These are phyloP conservation scores for Lophochroa leadbeateri DNA, from an alignment of 2,113 vertebrate species.

Conservation along the genomic window DNA sequence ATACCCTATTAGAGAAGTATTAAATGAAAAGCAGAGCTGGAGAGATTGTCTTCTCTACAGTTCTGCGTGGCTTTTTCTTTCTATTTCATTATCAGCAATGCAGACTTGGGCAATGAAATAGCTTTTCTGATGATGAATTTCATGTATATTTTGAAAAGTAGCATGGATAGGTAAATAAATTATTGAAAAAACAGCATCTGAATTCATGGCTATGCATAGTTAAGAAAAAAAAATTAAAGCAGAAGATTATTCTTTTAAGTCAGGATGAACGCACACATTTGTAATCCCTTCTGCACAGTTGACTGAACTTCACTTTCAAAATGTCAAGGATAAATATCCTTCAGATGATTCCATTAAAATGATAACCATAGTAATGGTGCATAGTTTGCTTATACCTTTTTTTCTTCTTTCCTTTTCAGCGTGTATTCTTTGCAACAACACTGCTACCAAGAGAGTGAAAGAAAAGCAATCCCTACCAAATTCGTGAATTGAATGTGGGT, in stretches of 20 bases:
- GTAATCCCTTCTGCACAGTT: slow-evolving; percentile 53
- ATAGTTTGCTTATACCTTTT: slow-evolving; percentile 10
- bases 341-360: slow-evolving; percentile 58
- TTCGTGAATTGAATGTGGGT: neutral
- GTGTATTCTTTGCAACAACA: neutral
- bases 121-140: neutral
- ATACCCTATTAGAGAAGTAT: neutral
- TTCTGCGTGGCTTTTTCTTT: neutral
- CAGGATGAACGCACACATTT: slow-evolving; percentile 45
- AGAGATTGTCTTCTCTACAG: neutral
- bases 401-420: neutral
- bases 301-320: slow-evolving; percentile 64
- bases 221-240: neutral
- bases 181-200: neutral
- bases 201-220: neutral
- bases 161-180: neutral
- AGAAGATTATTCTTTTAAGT: slow-evolving; percentile 29
- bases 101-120: neutral
- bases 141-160: neutral
- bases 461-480: neutral
- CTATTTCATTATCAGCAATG: neutral
- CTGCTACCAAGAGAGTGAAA: neutral
- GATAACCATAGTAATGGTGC: slow-evolving; percentile 43
- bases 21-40: neutral
- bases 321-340: slow-evolving; percentile 70